Conservation (phyloP, 2,113 vertebrate species). For the Chloebia gouldiae region DNA sequence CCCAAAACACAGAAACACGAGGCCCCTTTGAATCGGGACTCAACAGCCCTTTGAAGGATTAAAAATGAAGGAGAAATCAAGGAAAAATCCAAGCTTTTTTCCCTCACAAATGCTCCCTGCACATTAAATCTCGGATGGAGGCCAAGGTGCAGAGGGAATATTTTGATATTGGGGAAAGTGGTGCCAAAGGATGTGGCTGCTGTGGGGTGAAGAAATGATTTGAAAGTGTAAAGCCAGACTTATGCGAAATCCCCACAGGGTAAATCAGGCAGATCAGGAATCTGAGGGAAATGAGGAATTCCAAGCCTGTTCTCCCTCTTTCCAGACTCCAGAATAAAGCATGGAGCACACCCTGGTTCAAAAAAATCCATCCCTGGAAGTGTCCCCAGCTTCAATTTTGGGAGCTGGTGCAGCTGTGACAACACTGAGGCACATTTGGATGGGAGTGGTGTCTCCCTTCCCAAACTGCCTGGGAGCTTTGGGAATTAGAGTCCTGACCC, state of each 20-base stretch:
- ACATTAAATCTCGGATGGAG: background rate
- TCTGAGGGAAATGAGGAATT: background rate
- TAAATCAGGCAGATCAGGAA: background rate
- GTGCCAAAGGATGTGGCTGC: background rate
- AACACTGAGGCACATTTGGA: fast-evolving
- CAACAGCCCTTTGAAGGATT: background rate
- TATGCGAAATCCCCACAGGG: fast-evolving
- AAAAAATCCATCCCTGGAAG: background rate
- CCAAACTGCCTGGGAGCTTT: background rate
- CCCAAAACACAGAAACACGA: background rate
- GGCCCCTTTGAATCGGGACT: background rate
- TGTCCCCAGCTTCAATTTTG: background rate
- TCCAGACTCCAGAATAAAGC: background rate
- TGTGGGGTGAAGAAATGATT: background rate
- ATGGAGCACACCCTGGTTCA: fast-evolving
- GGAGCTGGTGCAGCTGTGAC: background rate
- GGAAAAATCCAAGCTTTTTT: background rate
- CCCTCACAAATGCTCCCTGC: background rate
- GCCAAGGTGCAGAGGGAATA: background rate
- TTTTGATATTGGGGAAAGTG: background rate
- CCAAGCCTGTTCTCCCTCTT: background rate
- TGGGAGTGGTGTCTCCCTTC: background rate
- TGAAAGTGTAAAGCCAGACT: background rate
- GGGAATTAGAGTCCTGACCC: background rate
- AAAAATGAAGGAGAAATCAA: background rate